Percentiles rank a stretch among this genome's conserved stretches.
Evolutionary conservation across 2,888 invertebrate genomes (phyloP).

Genomic region (Rotaria magnacalcarata): DNA sequence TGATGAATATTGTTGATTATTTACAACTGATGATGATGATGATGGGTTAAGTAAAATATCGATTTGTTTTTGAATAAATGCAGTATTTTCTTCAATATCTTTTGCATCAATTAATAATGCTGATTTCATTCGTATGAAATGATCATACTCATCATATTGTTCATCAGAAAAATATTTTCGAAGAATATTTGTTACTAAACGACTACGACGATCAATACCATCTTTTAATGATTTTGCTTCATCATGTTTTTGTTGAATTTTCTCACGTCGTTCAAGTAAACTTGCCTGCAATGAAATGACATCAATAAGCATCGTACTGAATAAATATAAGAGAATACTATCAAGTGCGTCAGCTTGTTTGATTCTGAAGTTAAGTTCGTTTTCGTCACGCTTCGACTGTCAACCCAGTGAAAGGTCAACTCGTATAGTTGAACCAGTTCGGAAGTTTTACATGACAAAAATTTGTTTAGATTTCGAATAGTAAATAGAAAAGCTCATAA

Average conservation of each 20-base stretch:
- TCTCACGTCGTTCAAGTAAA: slow-evolving; percentile 68
- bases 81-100: slow-evolving; percentile 77
- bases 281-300: slow-evolving; percentile 50
- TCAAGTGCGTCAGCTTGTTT: too few species aligned
- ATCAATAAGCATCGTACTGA: neutral
- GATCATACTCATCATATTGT: slow-evolving; percentile 74
- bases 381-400: too few species aligned
- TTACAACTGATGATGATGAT: neutral
- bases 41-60: neutral
- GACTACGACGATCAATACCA: slow-evolving; percentile 73
- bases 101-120: slow-evolving; percentile 75
- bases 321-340: too few species aligned
- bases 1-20: neutral
- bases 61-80: slow-evolving; percentile 74
- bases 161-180: slow-evolving; percentile 68
- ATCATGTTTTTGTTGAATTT: slow-evolving; percentile 72
- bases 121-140: slow-evolving; percentile 80
- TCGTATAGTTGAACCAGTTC: too few species aligned
- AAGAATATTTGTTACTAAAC: slow-evolving; percentile 68
- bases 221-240: slow-evolving; percentile 77
- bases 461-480: too few species aligned
- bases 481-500: too few species aligned
- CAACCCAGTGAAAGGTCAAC: too few species aligned
- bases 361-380: slow-evolving; percentile 31
- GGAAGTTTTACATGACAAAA: too few species aligned